Evolutionary conservation across 2,888 invertebrate genomes (phyloP).

Genomic region (Aphelenchoides bicaudatus): DNA sequence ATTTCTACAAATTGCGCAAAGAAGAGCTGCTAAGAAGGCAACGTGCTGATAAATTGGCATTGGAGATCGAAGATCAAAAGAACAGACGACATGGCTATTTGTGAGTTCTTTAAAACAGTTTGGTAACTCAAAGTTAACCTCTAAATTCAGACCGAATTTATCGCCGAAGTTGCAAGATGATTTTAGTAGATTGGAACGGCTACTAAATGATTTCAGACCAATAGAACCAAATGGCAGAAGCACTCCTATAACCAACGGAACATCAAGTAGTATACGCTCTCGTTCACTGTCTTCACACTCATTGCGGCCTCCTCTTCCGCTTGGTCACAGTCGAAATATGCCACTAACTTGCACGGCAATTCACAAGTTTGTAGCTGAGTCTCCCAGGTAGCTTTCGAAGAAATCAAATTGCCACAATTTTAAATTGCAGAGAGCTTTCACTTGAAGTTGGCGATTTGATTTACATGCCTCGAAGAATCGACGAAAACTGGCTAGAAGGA

Average conservation of each 20-base stretch:
- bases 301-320: slow-evolving; percentile 3
- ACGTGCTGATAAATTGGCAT: slow-evolving; percentile 44
- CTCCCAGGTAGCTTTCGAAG: slow-evolving; percentile 10
- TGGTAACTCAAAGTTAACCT: neutral
- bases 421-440: slow-evolving; percentile 43
- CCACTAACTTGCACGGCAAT: slow-evolving; percentile 30
- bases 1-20: slow-evolving; percentile 26
- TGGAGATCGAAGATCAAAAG: slow-evolving; percentile 44
- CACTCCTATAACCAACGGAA: no score
- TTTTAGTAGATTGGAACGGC: slow-evolving; percentile 47
- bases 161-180: slow-evolving; percentile 49
- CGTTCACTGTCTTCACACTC: slow-evolving; percentile 14
- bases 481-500: slow-evolving; percentile 55
- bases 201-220: slow-evolving; percentile 41
- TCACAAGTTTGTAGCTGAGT: slow-evolving; percentile 25
- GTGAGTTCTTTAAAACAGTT: slow-evolving; percentile 31
- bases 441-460: slow-evolving; percentile 54
- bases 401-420: neutral
- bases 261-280: slow-evolving; percentile 14
- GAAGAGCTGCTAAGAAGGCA: slow-evolving; percentile 40
- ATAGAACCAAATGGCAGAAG: slow-evolving; percentile 23
- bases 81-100: slow-evolving; percentile 47
- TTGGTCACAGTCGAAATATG: no score
- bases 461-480: slow-evolving; percentile 46
- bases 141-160: slow-evolving; percentile 40